Conservation (phyloP, 30 jellyfish, hydroid and myxozoan species). For the Cassiopea andromeda region DNA sequence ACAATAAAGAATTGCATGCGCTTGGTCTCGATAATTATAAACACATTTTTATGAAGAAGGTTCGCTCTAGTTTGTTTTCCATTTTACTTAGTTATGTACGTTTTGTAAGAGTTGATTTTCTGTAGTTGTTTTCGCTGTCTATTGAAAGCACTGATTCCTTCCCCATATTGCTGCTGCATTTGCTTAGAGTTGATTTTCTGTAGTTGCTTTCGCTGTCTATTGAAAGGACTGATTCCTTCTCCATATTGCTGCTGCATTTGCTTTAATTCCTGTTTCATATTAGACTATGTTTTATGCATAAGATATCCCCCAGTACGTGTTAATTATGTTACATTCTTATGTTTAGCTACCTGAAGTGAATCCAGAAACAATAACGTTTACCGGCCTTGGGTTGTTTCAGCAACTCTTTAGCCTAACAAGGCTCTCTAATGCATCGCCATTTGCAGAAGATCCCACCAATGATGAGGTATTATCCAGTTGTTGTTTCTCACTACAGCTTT, state of each 20-base stretch:
- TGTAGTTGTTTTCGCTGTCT: no score
- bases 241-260: no score
- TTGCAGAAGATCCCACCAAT: constrained; percentile 73
- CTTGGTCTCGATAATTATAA: constrained; percentile 95
- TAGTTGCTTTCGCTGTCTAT: no score
- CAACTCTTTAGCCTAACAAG: constrained; percentile 85
- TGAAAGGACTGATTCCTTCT: no score
- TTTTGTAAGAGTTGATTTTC: no score
- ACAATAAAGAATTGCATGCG: constrained; percentile 96
- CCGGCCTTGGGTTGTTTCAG: constrained; percentile 91
- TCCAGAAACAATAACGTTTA: constrained; percentile 89
- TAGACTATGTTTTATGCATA: no score
- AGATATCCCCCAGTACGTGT: no score
- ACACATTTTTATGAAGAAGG: constrained; percentile 97
- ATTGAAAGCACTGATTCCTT: no score
- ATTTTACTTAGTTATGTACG: no score
- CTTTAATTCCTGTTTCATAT: no score
- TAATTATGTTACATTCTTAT: not conserved
- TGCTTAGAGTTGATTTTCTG: no score
- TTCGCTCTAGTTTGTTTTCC: not conserved
- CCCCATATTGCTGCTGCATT: no score
- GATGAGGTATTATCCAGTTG: constrained; percentile 66
- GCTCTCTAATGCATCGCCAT: constrained; percentile 98
- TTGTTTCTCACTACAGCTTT: not conserved
- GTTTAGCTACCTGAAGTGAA: constrained; percentile 87